Conservation (phyloP, 2,888 invertebrate genomes). For the Candidula unifasciata region DNA sequence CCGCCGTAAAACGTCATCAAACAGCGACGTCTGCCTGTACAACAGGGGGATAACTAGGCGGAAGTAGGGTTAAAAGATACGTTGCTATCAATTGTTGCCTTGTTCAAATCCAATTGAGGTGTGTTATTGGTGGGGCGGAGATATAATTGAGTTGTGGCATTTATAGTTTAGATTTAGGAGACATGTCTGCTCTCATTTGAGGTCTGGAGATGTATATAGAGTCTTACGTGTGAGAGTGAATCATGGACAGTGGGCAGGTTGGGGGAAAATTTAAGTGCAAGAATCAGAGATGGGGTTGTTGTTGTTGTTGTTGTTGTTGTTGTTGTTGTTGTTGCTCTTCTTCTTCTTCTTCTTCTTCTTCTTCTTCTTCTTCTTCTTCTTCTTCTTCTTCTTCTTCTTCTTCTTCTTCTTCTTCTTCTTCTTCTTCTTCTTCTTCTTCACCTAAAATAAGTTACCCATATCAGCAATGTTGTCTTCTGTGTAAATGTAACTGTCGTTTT, state of each 20-base stretch:
- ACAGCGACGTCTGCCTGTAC: not conserved
- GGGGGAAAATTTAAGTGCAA: too few species aligned
- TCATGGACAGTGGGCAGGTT: too few species aligned
- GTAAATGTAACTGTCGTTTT: too few species aligned
- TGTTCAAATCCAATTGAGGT: constrained; percentile 2
- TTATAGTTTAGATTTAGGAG: constrained; percentile 7
- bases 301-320: constrained; percentile 16
- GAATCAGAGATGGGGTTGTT: too few species aligned
- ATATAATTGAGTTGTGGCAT: constrained; percentile 29
- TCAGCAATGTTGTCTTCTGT: too few species aligned
- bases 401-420: constrained; percentile 18
- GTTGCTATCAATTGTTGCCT: not conserved
- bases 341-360: constrained; percentile 2
- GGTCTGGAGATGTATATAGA: too few species aligned
- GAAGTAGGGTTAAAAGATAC: not conserved
- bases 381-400: constrained; percentile 8
- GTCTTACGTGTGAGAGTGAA: too few species aligned
- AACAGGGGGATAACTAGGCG: not conserved
- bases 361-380: constrained; percentile 10
- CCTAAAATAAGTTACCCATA: too few species aligned
- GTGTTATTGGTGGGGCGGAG: constrained; percentile 6
- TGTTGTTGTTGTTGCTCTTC: not conserved
- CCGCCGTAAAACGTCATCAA: not conserved
- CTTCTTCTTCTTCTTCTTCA: not conserved
- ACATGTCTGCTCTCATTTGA: not conserved